These are phyloP conservation scores for Pelobates cultripes DNA, from an alignment of 2,797 vertebrate genomes.

Conservation along the genomic window DNA sequence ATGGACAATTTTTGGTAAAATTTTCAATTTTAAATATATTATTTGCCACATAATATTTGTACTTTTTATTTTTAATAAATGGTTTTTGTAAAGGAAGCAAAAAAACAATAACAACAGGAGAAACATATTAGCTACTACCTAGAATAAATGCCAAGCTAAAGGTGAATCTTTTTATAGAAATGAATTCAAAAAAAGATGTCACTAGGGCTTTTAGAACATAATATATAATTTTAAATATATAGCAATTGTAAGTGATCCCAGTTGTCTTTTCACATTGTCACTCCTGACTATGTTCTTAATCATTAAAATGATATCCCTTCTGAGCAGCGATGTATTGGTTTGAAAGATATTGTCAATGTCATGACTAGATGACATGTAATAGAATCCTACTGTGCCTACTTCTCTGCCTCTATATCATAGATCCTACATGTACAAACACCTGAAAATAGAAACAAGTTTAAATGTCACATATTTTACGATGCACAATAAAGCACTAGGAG, in stretches of 20 bases:
- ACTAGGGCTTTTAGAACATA: too few relatives aligned
- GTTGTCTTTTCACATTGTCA: background rate
- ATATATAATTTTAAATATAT: too few relatives aligned
- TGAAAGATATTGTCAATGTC: slow-evolving; percentile 48
- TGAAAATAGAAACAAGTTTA: slow-evolving; percentile 60
- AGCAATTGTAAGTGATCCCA: background rate
- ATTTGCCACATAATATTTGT: too few relatives aligned
- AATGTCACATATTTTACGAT: slow-evolving; percentile 53
- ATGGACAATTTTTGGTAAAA: too few relatives aligned
- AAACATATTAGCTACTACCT: too few relatives aligned
- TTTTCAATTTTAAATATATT: too few relatives aligned
- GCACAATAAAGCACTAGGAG: slow-evolving; percentile 28
- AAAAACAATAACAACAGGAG: too few relatives aligned
- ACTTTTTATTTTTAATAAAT: too few relatives aligned
- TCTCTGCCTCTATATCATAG: slow-evolving; percentile 33
- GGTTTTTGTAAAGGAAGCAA: too few relatives aligned
- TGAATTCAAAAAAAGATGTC: too few relatives aligned
- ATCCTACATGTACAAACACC: slow-evolving; percentile 17
- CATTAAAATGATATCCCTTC: background rate
- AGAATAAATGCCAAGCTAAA: too few relatives aligned
- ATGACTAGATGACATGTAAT: slow-evolving; percentile 21
- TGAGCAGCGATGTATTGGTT: background rate
- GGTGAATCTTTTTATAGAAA: too few relatives aligned
- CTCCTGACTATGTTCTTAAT: background rate
- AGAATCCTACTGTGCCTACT: slow-evolving; percentile 25